These are phyloP conservation scores for Drosophila kohkoa DNA, from an alignment of 1,140 invertebrate genomes.

Conservation along the genomic window DNA sequence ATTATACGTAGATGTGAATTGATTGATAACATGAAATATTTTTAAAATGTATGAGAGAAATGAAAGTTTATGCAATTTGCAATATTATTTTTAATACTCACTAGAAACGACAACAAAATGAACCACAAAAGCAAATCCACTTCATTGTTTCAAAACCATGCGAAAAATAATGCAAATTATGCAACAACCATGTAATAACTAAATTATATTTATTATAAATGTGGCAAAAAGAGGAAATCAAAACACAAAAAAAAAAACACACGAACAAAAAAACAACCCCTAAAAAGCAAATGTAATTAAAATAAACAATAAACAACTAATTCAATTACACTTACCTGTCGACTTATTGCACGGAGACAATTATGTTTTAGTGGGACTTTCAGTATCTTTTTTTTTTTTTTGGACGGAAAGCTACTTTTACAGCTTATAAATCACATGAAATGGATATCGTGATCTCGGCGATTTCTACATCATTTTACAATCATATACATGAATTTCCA, in stretches of 20 bases:
- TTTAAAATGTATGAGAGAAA: constrained; percentile 19
- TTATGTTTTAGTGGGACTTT: no score
- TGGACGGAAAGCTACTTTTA: no score
- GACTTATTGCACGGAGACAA: neutral
- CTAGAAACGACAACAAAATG: constrained; percentile 9
- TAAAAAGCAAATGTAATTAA: constrained; percentile 56
- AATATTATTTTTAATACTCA: constrained; percentile 69
- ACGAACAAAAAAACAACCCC: neutral
- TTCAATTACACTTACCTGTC: constrained; percentile 5
- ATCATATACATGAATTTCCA: no score
- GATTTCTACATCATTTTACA: no score
- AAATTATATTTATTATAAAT: constrained; percentile 67
- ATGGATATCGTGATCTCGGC: no score
- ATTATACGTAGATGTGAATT: constrained; percentile 28
- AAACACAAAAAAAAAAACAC: constrained; percentile 12
- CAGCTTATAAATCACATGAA: no score
- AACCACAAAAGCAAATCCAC: constrained; percentile 33
- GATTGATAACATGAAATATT: constrained; percentile 6
- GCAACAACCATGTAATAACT: constrained; percentile 55
- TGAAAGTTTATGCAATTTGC: constrained; percentile 26
- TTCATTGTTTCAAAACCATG: constrained; percentile 21
- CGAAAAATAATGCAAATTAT: constrained; percentile 41
- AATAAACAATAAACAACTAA: constrained; percentile 32
- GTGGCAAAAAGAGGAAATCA: constrained; percentile 23
- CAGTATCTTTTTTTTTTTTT: no score